Conservation (phyloP, 1,140 invertebrate genomes). For the Agrypnia vestita region DNA sequence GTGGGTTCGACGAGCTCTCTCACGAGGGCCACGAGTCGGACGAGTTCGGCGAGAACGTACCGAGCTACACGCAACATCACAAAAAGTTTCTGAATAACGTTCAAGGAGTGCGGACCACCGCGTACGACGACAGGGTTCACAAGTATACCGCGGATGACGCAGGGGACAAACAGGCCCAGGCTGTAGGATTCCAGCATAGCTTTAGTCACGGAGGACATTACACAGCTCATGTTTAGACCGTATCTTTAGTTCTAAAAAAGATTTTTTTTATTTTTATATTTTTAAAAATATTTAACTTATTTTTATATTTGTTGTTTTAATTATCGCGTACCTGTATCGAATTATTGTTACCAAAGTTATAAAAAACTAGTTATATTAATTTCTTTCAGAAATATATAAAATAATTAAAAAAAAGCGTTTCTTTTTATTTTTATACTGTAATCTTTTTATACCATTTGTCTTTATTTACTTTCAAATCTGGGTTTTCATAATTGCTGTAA, state of each 20-base stretch:
- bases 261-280: neutral
- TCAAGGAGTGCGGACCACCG: slow-evolving; percentile 23
- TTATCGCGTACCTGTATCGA: slow-evolving; percentile 31
- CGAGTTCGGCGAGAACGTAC: slow-evolving; percentile 50
- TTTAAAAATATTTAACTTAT: neutral
- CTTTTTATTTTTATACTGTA: neutral
- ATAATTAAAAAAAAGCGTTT: neutral
- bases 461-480: no score
- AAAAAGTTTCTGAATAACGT: slow-evolving; percentile 53
- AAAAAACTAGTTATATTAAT: neutral
- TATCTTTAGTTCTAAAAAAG: neutral
- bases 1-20: neutral
- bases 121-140: slow-evolving; percentile 37
- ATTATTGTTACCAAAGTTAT: neutral
- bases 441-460: neutral
- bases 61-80: slow-evolving; percentile 44
- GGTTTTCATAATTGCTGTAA: no score
- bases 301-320: neutral
- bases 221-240: neutral
- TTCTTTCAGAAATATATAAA: neutral
- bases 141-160: slow-evolving; percentile 1
- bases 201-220: slow-evolving; percentile 39
- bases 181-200: slow-evolving; percentile 34
- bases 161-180: slow-evolving; percentile 17
- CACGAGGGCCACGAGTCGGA: slow-evolving; percentile 43